Conservation (phyloP, 2,113 vertebrate species). For the human region DNA sequence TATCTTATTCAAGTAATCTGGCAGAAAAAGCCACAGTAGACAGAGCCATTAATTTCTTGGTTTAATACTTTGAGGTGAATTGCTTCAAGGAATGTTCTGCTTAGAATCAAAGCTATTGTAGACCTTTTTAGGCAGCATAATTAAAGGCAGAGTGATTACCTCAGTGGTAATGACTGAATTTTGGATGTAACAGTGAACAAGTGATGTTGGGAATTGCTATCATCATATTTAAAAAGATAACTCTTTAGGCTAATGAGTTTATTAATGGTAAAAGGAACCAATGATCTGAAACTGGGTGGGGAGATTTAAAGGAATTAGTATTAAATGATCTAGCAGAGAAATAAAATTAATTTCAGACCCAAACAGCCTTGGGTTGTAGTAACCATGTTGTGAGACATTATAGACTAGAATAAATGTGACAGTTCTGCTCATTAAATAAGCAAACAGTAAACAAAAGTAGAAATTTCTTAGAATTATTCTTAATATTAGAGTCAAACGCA, state of each 20-base stretch:
- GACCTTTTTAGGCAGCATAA: conserved; percentile 49
- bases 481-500: background rate
- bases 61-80: conserved; percentile 64
- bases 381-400: conserved; percentile 58
- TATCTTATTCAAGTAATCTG: conserved; percentile 65
- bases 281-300: conserved; percentile 52
- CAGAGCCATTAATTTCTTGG: conserved; percentile 66
- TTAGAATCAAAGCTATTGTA: conserved; percentile 18
- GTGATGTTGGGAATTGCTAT: conserved; percentile 40
- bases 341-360: conserved; percentile 67
- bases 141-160: conserved; percentile 57
- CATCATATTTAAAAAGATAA: conserved; percentile 44
- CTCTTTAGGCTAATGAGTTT: conserved; percentile 49
- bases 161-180: conserved; percentile 56
- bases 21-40: conserved; percentile 56
- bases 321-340: conserved; percentile 52
- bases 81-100: conserved; percentile 53
- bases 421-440: conserved; percentile 36
- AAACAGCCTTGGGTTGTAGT: conserved; percentile 51
- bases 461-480: background rate
- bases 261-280: conserved; percentile 52
- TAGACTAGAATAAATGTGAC: background rate
- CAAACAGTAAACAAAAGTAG: background rate
- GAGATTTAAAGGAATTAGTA: conserved; percentile 61
- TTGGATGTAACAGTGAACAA: conserved; percentile 26